Conservation (phyloP, 2,113 vertebrate genomes). For the Clarias macrocephalus region DNA sequence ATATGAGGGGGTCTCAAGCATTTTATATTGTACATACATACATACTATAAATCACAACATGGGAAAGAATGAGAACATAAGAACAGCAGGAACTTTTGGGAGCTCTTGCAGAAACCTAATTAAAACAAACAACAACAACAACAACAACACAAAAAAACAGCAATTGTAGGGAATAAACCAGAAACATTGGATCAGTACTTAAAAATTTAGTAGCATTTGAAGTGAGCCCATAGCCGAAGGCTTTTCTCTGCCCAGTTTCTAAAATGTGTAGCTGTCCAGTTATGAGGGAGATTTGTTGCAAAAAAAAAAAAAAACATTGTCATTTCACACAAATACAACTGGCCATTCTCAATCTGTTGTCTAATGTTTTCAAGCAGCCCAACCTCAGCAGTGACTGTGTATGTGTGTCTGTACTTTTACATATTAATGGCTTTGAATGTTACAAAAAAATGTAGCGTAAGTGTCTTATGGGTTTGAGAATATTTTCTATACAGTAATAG, state of each 20-base stretch:
- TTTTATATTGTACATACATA: too few species aligned
- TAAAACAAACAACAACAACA: too few species aligned
- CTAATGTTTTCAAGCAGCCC: background rate
- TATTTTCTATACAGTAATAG: slow-evolving; percentile 11
- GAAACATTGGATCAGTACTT: too few species aligned
- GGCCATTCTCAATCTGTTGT: too few species aligned
- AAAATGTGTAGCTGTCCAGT: background rate
- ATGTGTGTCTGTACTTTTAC: background rate
- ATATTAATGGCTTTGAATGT: slow-evolving; percentile 33
- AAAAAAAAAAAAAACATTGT: background rate
- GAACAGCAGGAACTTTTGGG: background rate
- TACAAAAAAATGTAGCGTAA: slow-evolving; percentile 38
- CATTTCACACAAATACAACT: background rate
- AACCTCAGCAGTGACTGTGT: background rate
- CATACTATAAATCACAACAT: background rate
- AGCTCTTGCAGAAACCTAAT: background rate
- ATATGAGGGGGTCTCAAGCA: too few species aligned
- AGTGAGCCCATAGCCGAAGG: too few species aligned
- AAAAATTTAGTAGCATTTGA: too few species aligned
- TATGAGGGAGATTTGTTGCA: background rate
- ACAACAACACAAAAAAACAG: too few species aligned
- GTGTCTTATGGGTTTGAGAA: slow-evolving; percentile 43
- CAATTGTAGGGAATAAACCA: too few species aligned
- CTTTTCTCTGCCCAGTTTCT: background rate
- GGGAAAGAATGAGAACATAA: background rate